Evolutionary conservation across 2,888 invertebrate species (phyloP), one percentile per base, ranked within the genome.

Genomic region (Maniola hyperantus): DNA sequence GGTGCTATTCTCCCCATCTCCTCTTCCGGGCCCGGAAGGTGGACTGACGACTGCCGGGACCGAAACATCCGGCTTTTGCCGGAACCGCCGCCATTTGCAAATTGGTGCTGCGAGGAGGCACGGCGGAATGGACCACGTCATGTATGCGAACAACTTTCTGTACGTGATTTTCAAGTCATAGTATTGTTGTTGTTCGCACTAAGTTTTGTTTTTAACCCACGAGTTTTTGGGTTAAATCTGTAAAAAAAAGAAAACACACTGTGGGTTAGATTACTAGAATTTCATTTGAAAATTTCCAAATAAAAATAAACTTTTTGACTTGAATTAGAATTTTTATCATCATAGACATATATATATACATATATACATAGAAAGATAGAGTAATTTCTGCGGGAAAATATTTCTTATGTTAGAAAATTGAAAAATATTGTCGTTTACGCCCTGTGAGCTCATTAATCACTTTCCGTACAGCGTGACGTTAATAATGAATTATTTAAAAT

Each of bases 11-110:
- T 94, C 94, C 48, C 93, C 94, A 57, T 93, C 93, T 34, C 95
- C 66, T 94, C 94, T 61, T 95, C 95, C 64, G 94, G 93, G 0
- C 93, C 93, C 11, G 93, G 87, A 51, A 95, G 91, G 76, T 95
- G 95, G 61, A 95, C 85, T 1, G 95, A 95, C 20, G 95, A 94
- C 84, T 95, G 95, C 70, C 95, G 86, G 39, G 93, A 92, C 42
- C 94, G 88, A 70, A 92, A 87, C 79, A 89, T 92, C 4, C 83
- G 82, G 65, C 87, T 89, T 75, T 88, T 90, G n/a, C 81, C 77
- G 39, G 90, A 85, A 58, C 84, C 80, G 63, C 83, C 81, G 62
- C 93, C 93, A 75, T 93, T 93, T 34, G 93, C 88, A 71, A 93
- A 91, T 77, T 93, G 92, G 69, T 89, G 92, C 70, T 93, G 93